A percentile compares a stretch with the other conserved stretches of the same genome.
phyloP scores from a whole-genome alignment of 2,113 vertebrate species.

The Trogon melanurus region DNA sequence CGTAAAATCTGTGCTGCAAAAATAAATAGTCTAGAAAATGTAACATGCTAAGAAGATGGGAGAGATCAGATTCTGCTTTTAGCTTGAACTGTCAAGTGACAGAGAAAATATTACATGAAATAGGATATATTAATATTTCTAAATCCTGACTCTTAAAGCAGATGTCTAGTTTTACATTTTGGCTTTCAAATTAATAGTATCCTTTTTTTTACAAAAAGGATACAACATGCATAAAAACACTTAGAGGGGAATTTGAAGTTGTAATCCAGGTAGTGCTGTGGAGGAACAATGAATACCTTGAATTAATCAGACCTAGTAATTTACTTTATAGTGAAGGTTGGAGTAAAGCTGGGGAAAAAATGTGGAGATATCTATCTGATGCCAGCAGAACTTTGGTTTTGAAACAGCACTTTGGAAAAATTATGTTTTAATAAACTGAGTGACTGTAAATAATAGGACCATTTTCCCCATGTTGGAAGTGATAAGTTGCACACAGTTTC shows the following conservation, averaged over 20 bases:
- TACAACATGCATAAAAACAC: neutral
- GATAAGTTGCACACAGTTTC: neutral
- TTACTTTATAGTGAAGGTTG: neutral
- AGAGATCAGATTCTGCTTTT: neutral
- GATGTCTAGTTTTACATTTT: neutral
- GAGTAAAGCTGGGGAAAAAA: neutral
- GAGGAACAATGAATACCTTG: neutral
- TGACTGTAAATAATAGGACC: neutral
- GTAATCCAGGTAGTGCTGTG: neutral
- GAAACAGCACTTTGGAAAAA: neutral
- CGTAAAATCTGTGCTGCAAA: neutral
- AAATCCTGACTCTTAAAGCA: neutral
- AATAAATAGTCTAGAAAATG: neutral
- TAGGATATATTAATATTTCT: neutral
- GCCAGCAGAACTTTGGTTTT: neutral
- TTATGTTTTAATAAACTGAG: neutral
- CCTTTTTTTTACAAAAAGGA: neutral
- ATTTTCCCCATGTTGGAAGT: neutral
- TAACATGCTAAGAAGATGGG: neutral
- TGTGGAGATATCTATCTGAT: neutral
- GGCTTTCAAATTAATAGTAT: neutral
- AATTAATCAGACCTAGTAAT: neutral
- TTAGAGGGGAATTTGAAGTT: neutral
- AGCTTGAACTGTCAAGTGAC: neutral
- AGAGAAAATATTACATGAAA: neutral